Conservation (phyloP, 2,113 vertebrate genomes). For the Otus sunia region DNA sequence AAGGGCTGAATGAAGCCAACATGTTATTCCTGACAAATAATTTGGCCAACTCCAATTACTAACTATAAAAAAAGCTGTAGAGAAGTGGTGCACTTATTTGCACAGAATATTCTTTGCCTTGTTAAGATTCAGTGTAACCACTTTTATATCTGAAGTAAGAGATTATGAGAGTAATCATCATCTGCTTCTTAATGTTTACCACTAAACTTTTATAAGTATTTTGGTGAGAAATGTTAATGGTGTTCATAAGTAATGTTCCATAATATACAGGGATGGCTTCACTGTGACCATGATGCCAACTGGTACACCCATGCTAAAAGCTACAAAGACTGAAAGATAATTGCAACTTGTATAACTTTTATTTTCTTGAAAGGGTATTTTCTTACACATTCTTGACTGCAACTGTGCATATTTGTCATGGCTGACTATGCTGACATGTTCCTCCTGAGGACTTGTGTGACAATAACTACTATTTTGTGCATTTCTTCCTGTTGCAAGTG, state of each 20-base stretch:
- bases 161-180: neutral
- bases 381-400: neutral
- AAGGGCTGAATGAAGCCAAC: neutral
- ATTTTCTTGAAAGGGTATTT: neutral
- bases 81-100: neutral
- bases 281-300: neutral
- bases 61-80: neutral
- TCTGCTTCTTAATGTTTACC: neutral
- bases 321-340: neutral
- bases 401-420: neutral
- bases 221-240: neutral
- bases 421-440: neutral
- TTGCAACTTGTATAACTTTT: neutral
- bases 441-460: neutral
- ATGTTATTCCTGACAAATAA: neutral
- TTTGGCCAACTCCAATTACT: neutral
- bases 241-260: neutral
- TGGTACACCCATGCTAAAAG: neutral
- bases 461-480: neutral
- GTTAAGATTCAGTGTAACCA: neutral
- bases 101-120: neutral
- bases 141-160: neutral
- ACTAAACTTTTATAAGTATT: neutral
- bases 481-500: neutral
- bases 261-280: neutral